A percentile compares a stretch with the other conserved stretches of the same genome.
These are phyloP conservation scores for Daktulosphaira vitifoliae DNA, from an alignment of 1,140 invertebrate species.

Conservation along the genomic window DNA sequence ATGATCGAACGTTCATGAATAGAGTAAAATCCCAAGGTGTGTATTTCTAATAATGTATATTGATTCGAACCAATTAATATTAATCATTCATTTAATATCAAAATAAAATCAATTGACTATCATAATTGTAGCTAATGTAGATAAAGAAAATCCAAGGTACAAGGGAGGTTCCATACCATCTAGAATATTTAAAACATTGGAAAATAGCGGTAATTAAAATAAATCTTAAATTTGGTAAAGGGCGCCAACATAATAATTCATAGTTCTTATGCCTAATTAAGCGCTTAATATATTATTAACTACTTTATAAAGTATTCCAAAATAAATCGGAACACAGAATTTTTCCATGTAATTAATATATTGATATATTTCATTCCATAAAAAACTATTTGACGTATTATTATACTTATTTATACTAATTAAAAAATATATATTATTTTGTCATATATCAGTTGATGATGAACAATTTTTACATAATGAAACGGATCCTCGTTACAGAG, in stretches of 20 bases:
- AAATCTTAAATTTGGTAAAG: too few species aligned
- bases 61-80: too few species aligned
- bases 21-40: conserved; percentile 57
- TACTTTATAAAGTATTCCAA: too few species aligned
- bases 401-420: too few species aligned
- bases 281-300: too few species aligned
- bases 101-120: conserved; percentile 32
- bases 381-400: too few species aligned
- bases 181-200: conserved; percentile 49
- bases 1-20: conserved; percentile 53
- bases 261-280: too few species aligned
- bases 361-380: too few species aligned
- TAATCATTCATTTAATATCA: not conserved
- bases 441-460: conserved; percentile 34
- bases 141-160: conserved; percentile 48
- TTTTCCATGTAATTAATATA: too few species aligned
- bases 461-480: conserved; percentile 36
- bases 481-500: conserved; percentile 64
- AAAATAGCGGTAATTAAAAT: conserved; percentile 44
- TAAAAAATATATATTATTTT: conserved; percentile 6
- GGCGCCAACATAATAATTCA: too few species aligned
- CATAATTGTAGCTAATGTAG: conserved; percentile 35
- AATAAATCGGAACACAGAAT: too few species aligned
- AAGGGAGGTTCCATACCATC: conserved; percentile 52
- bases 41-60: not conserved